Conservation (phyloP, 2,888 invertebrate genomes). For the Rhyacophila evoluta region DNA sequence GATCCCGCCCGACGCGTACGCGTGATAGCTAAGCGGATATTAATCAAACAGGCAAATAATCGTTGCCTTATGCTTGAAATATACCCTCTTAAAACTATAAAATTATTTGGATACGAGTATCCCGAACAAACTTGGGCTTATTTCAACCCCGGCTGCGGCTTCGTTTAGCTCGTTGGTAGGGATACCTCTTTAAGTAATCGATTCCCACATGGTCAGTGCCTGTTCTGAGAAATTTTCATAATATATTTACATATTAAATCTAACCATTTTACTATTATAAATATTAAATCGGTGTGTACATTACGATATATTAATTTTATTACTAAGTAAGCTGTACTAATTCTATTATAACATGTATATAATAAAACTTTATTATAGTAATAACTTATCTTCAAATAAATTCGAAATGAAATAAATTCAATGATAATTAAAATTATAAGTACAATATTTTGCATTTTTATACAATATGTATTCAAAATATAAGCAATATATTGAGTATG, state of each 20-base stretch:
- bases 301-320: too few species aligned
- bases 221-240: not conserved
- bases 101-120: slow-evolving; percentile 37
- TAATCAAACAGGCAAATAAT: slow-evolving; percentile 51
- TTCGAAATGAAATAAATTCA: too few species aligned
- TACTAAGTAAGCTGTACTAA: too few species aligned
- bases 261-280: too few species aligned
- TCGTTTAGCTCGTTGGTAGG: not conserved
- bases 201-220: slow-evolving; percentile 3
- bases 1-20: slow-evolving; percentile 47
- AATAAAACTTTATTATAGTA: too few species aligned
- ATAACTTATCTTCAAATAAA: too few species aligned
- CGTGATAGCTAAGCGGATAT: slow-evolving; percentile 46
- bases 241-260: not conserved
- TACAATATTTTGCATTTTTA: too few species aligned
- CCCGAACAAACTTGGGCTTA: slow-evolving; percentile 6
- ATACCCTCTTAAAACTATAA: slow-evolving; percentile 23
- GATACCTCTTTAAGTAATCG: slow-evolving; percentile 14
- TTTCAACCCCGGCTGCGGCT: slow-evolving; percentile 1
- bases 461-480: too few species aligned
- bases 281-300: too few species aligned
- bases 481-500: too few species aligned
- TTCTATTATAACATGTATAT: too few species aligned
- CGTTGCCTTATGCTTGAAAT: slow-evolving; percentile 36
- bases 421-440: too few species aligned